A percentile compares a stretch with the other conserved stretches of the same genome.
These are phyloP conservation scores for Seira sanloemensis DNA, from an alignment of 2,888 invertebrate species.

Conservation along the genomic window DNA sequence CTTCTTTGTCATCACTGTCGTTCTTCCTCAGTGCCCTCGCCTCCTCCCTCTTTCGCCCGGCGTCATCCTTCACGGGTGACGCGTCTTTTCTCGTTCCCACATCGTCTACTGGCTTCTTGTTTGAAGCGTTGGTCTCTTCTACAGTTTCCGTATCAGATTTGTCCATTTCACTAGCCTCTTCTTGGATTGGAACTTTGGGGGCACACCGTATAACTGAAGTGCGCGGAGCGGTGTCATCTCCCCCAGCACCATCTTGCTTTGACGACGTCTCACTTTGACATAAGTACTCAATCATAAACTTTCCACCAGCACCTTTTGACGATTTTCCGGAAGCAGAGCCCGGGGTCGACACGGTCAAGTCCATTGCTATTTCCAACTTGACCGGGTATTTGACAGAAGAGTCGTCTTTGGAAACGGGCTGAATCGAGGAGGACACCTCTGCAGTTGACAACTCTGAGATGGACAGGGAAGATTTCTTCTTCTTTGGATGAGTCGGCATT, in stretches of 20 bases:
- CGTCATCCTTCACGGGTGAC: neutral
- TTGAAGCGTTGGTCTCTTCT: neutral
- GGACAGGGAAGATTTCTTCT: slow-evolving; percentile 26
- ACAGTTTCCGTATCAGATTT: neutral
- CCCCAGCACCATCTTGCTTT: neutral
- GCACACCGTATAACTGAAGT: slow-evolving; percentile 47
- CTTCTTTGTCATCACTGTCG: neutral
- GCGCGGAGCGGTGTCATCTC: slow-evolving; percentile 16
- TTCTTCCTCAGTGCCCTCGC: neutral
- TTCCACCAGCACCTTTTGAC: slow-evolving; percentile 33
- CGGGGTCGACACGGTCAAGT: slow-evolving; percentile 43
- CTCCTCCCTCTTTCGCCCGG: neutral
- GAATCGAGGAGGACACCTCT: neutral
- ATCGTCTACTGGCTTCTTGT: neutral
- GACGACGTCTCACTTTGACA: neutral
- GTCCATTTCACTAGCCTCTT: neutral
- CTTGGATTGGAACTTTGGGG: slow-evolving; percentile 28
- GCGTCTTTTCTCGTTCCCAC: neutral
- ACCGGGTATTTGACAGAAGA: neutral
- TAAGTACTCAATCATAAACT: slow-evolving; percentile 67
- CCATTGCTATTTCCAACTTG: slow-evolving; percentile 46
- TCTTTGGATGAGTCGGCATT: slow-evolving; percentile 34
- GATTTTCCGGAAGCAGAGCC: neutral
- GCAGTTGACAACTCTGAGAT: slow-evolving; percentile 6
- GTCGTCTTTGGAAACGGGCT: neutral